A percentile compares a stretch with the other conserved stretches of the same genome.
These are phyloP conservation scores for Epicauta chinensis DNA, from an alignment of 1,140 invertebrate genomes.

Conservation along the genomic window DNA sequence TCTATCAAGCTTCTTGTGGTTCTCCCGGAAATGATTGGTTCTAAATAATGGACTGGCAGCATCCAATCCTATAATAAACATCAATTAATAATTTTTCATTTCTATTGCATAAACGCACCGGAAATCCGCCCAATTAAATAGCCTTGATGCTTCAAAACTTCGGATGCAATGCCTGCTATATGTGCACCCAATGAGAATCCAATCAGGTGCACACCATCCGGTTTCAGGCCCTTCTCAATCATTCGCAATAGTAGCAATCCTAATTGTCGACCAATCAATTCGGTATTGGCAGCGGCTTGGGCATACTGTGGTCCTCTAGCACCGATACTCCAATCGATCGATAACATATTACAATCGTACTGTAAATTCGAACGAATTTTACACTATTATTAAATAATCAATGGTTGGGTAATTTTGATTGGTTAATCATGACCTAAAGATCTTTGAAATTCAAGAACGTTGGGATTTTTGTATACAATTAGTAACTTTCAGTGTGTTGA, in stretches of 20 bases:
- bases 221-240: constrained; percentile 43
- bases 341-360: constrained; percentile 55
- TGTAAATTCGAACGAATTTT: no score
- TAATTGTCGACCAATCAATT: constrained; percentile 54
- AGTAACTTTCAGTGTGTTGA: no score
- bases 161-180: constrained; percentile 64
- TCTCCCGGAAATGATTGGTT: constrained; percentile 46
- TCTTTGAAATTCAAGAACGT: constrained; percentile 45
- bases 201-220: constrained; percentile 58
- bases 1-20: constrained; percentile 62
- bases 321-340: constrained; percentile 59
- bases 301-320: constrained; percentile 59
- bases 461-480: no score
- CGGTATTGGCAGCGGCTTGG: constrained; percentile 57
- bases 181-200: constrained; percentile 77
- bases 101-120: constrained; percentile 37
- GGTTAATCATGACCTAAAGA: not conserved
- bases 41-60: constrained; percentile 63
- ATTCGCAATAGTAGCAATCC: constrained; percentile 54
- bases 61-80: constrained; percentile 54
- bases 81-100: no score
- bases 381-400: not conserved
- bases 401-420: not conserved
- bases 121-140: constrained; percentile 63
- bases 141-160: constrained; percentile 50